These are phyloP conservation scores for Telenomus remus DNA, from an alignment of 1,140 invertebrate genomes.

Conservation along the genomic window DNA sequence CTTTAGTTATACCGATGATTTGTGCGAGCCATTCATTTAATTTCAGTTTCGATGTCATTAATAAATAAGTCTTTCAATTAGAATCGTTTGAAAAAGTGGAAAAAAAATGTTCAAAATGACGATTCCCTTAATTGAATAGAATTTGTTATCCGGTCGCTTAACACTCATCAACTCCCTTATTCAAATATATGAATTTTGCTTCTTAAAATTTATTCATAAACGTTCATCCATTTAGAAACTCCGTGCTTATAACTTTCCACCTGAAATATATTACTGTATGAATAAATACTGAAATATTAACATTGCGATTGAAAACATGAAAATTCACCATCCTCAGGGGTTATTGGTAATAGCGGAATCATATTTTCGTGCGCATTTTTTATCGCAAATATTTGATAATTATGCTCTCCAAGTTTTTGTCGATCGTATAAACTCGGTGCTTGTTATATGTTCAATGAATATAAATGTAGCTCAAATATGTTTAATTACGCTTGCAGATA, in stretches of 20 bases:
- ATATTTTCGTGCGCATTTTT: slow-evolving; percentile 54
- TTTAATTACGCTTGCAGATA: slow-evolving; percentile 56
- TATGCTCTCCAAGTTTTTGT: slow-evolving; percentile 49
- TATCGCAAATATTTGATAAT: slow-evolving; percentile 58
- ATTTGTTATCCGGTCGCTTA: background rate
- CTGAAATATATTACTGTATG: slow-evolving; percentile 25
- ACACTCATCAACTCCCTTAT: background rate
- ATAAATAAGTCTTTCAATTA: too few species aligned
- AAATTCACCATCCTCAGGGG: slow-evolving; percentile 55
- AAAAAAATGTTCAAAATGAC: background rate
- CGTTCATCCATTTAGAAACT: slow-evolving; percentile 9
- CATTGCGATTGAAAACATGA: slow-evolving; percentile 53
- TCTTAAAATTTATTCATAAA: slow-evolving; percentile 24
- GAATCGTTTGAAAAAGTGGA: too few species aligned
- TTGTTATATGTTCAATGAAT: slow-evolving; percentile 54
- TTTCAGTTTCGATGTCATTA: too few species aligned
- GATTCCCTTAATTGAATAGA: background rate
- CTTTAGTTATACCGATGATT: too few species aligned
- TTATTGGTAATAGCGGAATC: slow-evolving; percentile 57
- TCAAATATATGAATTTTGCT: slow-evolving; percentile 3
- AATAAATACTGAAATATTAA: slow-evolving; percentile 47
- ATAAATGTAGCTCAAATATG: slow-evolving; percentile 56
- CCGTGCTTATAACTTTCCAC: slow-evolving; percentile 28
- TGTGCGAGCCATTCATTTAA: too few species aligned
- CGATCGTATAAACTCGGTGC: slow-evolving; percentile 36